Base-by-base conservation (phyloP, 2,113 vertebrate genomes). In the Boleophthalmus pectinirostris region DNA sequence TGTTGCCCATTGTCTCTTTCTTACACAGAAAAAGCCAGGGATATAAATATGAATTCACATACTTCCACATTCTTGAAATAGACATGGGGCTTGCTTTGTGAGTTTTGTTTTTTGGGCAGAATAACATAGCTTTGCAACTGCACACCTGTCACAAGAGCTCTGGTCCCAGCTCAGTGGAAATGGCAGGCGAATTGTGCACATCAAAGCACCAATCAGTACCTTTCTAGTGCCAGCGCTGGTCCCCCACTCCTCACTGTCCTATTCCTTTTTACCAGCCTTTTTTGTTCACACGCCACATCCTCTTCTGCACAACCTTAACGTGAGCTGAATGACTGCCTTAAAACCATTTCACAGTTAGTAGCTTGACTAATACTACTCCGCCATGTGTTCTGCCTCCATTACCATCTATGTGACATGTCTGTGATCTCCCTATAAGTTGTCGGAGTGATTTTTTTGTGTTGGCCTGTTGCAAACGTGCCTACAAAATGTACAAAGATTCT, bases 311-410 rank as follows among this genome's bases (percentile, higher is more conserved):
- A 56, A 81, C 69, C 73, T 69, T 83, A 23, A 73, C 69, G 77
- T 68, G 56, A 78, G 75, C 73, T 69, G 71, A 86, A 85, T 79
- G 72, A 84, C 85, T 75, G 69, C 86, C 88, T 88, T 72, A 86
- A 80, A 87, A 82, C 79, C 85, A 85, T 91, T 91, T 91, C 89
- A 88, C 86, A 91, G 83, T 85, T 77, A 87, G 79, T 83, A 83
- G 83, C 84, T 84, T 83, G 84, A 89, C 90, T 92, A 89, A 84
- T 87, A 84, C 82, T 79, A 47, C 67, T 56, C 72, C 71, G 77
- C 79, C 82, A 74, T 84, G 74, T 75, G 64, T 79, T 75, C 56
- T 61, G 75, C 61, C 66, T 68, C 71, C 71, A 80, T 70, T 77
- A 66, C 70, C 66, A 67, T 72, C 79, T 58, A 72, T 78, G 77